Evolutionary conservation across 2,888 invertebrate species (phyloP).

Genomic region (Mesopsocus fuscifrons): DNA sequence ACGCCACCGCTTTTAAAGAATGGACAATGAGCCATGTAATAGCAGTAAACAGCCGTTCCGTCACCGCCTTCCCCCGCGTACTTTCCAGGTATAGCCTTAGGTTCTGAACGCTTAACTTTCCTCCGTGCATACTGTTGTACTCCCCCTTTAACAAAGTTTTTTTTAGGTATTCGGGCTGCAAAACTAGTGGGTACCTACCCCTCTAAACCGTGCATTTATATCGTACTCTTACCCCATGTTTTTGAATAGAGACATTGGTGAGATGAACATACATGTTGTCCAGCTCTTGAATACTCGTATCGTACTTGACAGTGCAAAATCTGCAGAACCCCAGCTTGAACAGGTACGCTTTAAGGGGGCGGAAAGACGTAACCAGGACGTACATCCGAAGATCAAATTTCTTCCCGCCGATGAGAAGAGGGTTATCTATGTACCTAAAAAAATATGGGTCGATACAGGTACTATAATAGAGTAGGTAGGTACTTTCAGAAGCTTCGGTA

Average conservation of each 20-base stretch:
- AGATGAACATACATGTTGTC: constrained; percentile 90
- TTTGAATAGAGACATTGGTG: constrained; percentile 96
- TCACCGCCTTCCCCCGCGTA: constrained; percentile 66
- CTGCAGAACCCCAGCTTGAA: constrained; percentile 87
- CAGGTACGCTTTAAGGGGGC: constrained; percentile 82
- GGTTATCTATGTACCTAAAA: constrained; percentile 75
- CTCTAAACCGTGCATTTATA: too few species aligned
- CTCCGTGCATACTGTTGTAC: constrained; percentile 85
- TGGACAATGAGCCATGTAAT: constrained; percentile 84
- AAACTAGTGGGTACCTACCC: too few species aligned
- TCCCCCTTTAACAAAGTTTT: constrained; percentile 48
- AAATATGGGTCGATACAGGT: constrained; percentile 7
- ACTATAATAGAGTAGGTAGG: neutral
- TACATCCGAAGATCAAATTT: constrained; percentile 88
- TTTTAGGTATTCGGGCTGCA: too few species aligned
- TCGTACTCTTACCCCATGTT: constrained; percentile 66
- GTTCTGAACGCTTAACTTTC: constrained; percentile 87
- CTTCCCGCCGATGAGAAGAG: constrained; percentile 83
- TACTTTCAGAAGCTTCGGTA: too few species aligned
- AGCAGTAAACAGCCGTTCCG: constrained; percentile 72
- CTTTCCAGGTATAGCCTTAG: constrained; percentile 77
- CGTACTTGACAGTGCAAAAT: constrained; percentile 91
- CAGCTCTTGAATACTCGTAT: constrained; percentile 66
- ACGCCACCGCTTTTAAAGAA: constrained; percentile 79
- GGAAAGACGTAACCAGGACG: constrained; percentile 81